phyloP scores from a whole-genome alignment of 2,797 vertebrate species.

The Monodelphis domestica region DNA sequence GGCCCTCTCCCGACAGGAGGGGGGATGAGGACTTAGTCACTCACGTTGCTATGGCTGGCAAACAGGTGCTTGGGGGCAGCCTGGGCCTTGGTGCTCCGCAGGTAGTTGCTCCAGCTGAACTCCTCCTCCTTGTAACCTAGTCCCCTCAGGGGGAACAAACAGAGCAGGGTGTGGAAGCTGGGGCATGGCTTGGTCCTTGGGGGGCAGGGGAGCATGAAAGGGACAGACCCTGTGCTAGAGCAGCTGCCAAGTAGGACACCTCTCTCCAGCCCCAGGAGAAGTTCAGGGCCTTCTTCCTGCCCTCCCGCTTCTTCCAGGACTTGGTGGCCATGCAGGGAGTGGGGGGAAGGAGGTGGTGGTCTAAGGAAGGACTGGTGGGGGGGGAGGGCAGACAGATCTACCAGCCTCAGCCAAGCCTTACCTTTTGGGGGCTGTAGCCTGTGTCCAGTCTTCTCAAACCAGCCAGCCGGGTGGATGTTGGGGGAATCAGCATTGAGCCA shows the following conservation, averaged over 20 bases:
- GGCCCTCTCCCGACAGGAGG: neutral
- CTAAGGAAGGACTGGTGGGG: neutral
- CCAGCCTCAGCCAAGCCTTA: conserved; percentile 76
- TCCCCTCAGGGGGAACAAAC: conserved; percentile 79
- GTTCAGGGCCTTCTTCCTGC: neutral
- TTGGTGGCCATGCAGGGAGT: neutral
- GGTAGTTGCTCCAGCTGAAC: conserved; percentile 97
- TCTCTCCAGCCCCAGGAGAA: neutral
- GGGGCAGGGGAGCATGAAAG: neutral
- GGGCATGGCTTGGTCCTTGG: neutral
- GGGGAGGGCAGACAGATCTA: neutral
- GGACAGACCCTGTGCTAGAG: neutral
- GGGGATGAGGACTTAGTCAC: conserved; percentile 68
- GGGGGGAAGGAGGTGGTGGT: neutral
- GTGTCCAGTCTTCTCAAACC: conserved; percentile 97
- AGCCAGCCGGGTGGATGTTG: conserved; percentile 94
- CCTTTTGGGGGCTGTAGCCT: conserved; percentile 98
- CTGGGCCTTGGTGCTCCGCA: conserved; percentile 96
- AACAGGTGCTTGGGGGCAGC: conserved; percentile 96
- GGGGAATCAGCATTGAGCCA: conserved; percentile 97
- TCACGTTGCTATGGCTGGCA: conserved; percentile 90
- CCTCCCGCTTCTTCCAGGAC: neutral
- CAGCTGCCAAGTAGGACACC: neutral
- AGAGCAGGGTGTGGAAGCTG: conserved; percentile 63
- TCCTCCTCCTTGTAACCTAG: conserved; percentile 98